Evolutionary conservation across 2,797 vertebrate species (phyloP).

Genomic region (Salmo trutta): DNA sequence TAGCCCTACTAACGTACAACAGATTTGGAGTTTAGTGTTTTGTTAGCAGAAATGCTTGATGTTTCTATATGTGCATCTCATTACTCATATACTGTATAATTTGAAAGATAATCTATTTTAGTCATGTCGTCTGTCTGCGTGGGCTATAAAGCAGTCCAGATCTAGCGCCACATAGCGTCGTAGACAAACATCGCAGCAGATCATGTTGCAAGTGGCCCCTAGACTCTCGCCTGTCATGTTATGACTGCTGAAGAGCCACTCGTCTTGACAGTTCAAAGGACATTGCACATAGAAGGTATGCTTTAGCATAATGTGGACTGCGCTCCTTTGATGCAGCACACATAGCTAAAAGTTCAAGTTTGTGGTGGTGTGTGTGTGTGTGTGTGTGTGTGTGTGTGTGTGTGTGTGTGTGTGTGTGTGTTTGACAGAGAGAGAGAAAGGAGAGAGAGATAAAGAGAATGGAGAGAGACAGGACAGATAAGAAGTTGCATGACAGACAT

Average conservation of each 20-base stretch:
- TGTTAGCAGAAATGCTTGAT: constrained; percentile 21
- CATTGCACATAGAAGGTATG: not conserved
- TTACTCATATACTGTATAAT: constrained; percentile 19
- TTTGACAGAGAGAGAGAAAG: too few relatives aligned
- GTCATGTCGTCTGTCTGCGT: constrained; percentile 10
- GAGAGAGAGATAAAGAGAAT: too few relatives aligned
- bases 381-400: too few relatives aligned
- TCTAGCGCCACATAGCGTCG: constrained; percentile 20
- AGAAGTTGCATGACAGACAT: not conserved
- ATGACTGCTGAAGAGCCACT: constrained; percentile 12
- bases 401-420: too few relatives aligned
- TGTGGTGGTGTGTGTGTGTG: too few relatives aligned
- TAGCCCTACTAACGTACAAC: too few relatives aligned
- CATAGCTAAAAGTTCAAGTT: not conserved
- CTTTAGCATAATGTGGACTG: not conserved
- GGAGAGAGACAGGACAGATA: too few relatives aligned
- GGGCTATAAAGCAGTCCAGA: constrained; percentile 20
- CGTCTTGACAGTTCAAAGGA: constrained; percentile 6
- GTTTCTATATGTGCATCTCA: not conserved
- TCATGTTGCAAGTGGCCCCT: constrained; percentile 17
- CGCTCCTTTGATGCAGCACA: constrained; percentile 1
- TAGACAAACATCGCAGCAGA: constrained; percentile 21
- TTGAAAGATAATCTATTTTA: constrained; percentile 15
- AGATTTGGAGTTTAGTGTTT: not conserved
- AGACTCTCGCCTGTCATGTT: constrained; percentile 5